Evolutionary conservation across 2,113 vertebrate genomes (phyloP).

Genomic region (Chionis minor): DNA sequence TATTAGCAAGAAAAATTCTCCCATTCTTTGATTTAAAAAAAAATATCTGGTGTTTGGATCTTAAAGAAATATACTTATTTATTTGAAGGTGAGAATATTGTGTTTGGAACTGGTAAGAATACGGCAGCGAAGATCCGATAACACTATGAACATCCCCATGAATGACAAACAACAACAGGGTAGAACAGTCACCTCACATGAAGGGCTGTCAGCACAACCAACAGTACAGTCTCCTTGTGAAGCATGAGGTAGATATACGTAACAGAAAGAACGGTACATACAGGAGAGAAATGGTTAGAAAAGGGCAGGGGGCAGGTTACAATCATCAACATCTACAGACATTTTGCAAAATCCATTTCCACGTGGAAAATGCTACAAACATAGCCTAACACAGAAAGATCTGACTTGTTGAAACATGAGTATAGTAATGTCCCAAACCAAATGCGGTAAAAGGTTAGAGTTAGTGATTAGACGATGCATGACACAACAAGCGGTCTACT

Average conservation of each 20-base stretch:
- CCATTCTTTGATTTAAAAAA: not conserved
- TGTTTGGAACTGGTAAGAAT: slow-evolving; percentile 54
- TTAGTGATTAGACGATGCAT: not conserved
- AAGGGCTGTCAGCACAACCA: slow-evolving; percentile 69
- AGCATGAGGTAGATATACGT: slow-evolving; percentile 91
- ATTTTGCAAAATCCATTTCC: slow-evolving; percentile 44
- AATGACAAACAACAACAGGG: slow-evolving; percentile 62
- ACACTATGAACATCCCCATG: slow-evolving; percentile 59
- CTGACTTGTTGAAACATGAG: slow-evolving; percentile 19
- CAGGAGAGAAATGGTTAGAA: slow-evolving; percentile 31
- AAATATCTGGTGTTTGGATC: slow-evolving; percentile 46
- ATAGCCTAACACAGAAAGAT: slow-evolving; percentile 41
- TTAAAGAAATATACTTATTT: slow-evolving; percentile 24
- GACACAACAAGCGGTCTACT: not conserved
- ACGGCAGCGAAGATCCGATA: slow-evolving; percentile 31
- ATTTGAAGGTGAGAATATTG: slow-evolving; percentile 47
- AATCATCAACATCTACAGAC: slow-evolving; percentile 70
- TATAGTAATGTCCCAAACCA: slow-evolving; percentile 15
- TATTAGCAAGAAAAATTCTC: slow-evolving; percentile 61
- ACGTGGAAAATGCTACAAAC: slow-evolving; percentile 40
- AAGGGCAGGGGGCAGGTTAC: slow-evolving; percentile 63
- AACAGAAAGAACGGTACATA: slow-evolving; percentile 60
- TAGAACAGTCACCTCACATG: slow-evolving; percentile 51
- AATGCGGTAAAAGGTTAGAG: not conserved
- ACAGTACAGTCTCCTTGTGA: slow-evolving; percentile 74